Percentiles rank a stretch among this genome's conserved stretches.
phyloP scores from a whole-genome alignment of 2,113 vertebrate species.

The Bucco capensis region DNA sequence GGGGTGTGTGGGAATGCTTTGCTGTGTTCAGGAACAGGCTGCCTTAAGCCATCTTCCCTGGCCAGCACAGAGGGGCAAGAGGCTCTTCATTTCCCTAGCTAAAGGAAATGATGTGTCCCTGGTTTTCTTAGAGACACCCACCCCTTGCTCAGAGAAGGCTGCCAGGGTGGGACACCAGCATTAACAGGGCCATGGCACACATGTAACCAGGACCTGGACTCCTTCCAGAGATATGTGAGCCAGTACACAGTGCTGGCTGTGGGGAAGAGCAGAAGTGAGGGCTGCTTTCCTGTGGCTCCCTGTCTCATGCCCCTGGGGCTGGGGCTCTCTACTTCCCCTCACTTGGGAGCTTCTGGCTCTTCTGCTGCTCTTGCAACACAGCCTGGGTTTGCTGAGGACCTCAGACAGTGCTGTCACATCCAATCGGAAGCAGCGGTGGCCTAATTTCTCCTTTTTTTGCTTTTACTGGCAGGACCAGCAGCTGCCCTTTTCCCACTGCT shows the following conservation, averaged over 20 bases:
- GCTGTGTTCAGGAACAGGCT: neutral
- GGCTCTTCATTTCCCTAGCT: neutral
- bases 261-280: neutral
- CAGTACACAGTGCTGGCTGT: rapidly evolving
- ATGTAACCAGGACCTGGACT: neutral
- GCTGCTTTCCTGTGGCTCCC: neutral
- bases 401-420: constrained; percentile 22
- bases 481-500: constrained; percentile 12
- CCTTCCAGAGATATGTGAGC: neutral
- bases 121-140: neutral
- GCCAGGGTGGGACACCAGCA: neutral
- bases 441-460: constrained; percentile 35
- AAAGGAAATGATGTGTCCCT: neutral
- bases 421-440: neutral
- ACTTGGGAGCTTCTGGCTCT: neutral
- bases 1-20: neutral
- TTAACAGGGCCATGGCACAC: neutral
- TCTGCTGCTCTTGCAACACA: neutral
- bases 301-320: neutral
- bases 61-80: neutral
- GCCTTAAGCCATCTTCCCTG: neutral
- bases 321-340: neutral
- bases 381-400: neutral
- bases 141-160: neutral
- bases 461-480: constrained; percentile 46